Percentiles rank a stretch among this genome's conserved stretches.
phyloP scores from a whole-genome alignment of 2,888 invertebrate species.

The Drepanosiphum platanoidis region DNA sequence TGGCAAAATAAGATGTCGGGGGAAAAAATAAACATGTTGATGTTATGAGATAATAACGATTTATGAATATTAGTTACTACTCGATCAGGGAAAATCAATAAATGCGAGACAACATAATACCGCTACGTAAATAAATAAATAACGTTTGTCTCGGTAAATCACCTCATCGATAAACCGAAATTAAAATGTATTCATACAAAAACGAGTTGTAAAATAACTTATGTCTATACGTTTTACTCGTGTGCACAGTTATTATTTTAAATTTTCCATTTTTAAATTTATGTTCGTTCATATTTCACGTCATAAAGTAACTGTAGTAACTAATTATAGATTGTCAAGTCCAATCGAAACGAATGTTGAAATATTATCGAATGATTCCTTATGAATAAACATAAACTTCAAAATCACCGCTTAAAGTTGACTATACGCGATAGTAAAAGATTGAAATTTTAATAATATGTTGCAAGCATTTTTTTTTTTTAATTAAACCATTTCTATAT shows the following conservation, averaged over 20 bases:
- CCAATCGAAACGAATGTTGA: not conserved
- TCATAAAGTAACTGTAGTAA: not conserved
- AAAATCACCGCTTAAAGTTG: not conserved
- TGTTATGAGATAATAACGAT: no score
- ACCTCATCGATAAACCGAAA: not conserved
- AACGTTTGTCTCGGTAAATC: not conserved
- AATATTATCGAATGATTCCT: not conserved
- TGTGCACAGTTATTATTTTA: not conserved
- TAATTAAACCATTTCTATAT: not conserved
- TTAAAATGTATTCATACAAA: not conserved
- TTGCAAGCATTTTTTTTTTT: no score
- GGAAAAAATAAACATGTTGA: no score
- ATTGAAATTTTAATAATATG: not conserved
- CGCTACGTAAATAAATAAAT: not conserved
- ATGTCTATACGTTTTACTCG: not conserved
- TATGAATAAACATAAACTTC: not conserved
- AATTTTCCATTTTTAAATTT: constrained; percentile 6
- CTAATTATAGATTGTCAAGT: no score
- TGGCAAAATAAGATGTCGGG: no score
- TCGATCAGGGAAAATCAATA: no score
- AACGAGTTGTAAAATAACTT: not conserved
- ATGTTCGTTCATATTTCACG: not conserved
- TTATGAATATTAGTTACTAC: no score
- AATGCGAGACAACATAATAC: not conserved
- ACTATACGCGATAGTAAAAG: not conserved